Evolutionary conservation across 2,113 vertebrate genomes (phyloP).

Genomic region (Morone saxatilis): DNA sequence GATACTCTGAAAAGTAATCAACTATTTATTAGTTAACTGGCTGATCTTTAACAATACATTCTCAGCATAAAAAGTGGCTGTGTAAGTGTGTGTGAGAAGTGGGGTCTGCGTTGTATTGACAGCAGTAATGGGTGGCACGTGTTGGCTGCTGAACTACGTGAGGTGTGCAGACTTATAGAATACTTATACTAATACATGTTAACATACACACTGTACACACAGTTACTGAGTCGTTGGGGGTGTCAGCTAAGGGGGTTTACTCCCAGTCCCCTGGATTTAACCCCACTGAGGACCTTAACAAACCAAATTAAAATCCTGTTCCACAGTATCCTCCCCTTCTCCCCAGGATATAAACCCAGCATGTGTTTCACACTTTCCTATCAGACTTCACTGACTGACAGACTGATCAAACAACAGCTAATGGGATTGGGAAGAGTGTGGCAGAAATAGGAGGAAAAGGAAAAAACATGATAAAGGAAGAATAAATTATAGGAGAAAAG

Average conservation of each 20-base stretch:
- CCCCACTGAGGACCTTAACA: conserved; percentile 6
- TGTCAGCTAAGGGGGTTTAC: conserved; percentile 70
- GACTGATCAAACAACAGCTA: conserved; percentile 32
- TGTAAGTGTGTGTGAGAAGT: not conserved
- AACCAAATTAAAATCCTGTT: not conserved
- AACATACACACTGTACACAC: conserved; percentile 23
- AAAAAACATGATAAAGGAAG: not conserved
- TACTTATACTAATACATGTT: conserved; percentile 15
- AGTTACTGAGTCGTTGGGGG: not conserved
- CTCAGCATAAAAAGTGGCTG: too few relatives aligned
- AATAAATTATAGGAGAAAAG: not conserved
- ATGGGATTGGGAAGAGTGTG: conserved; percentile 3
- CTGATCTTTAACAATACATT: too few relatives aligned
- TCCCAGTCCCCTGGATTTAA: conserved; percentile 60
- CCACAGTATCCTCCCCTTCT: not conserved
- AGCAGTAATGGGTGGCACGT: conserved; percentile 15
- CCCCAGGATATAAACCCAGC: conserved; percentile 3
- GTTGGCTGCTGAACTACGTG: conserved; percentile 4
- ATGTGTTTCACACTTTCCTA: conserved; percentile 32
- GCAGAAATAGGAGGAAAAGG: not conserved
- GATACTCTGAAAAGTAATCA: not conserved
- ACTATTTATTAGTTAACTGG: not conserved
- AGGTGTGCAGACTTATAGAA: not conserved
- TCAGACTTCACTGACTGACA: not conserved
- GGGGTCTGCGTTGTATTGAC: conserved; percentile 10